phyloP scores from a whole-genome alignment of 2,113 vertebrate species.

The Acanthisitta chloris region DNA sequence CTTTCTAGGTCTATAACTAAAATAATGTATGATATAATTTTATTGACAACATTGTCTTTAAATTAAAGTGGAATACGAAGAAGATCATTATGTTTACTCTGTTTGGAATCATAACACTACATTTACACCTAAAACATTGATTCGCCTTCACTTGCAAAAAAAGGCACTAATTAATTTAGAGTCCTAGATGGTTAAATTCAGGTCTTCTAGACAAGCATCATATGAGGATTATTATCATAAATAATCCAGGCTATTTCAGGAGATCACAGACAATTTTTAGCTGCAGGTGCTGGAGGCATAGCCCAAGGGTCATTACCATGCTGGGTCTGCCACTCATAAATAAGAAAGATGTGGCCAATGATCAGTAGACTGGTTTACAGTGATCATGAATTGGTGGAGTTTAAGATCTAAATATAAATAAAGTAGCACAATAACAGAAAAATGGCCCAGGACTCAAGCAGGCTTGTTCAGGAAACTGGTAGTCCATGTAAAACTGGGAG shows the following conservation, averaged over 20 bases:
- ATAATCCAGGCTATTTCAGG: not conserved
- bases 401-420: not conserved
- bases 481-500: not conserved
- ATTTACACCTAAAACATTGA: not conserved
- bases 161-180: not conserved
- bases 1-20: not conserved
- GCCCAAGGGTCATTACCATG: rapidly evolving
- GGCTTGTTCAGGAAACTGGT: not conserved
- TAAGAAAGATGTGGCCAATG: not conserved
- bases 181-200: not conserved
- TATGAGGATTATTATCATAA: not conserved
- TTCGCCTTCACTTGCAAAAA: not conserved
- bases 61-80: not conserved
- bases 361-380: not conserved
- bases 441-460: not conserved
- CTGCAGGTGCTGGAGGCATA: not conserved
- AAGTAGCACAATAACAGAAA: not conserved
- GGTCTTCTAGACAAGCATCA: not conserved
- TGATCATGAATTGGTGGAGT: not conserved
- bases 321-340: not conserved
- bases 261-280: not conserved
- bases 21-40: not conserved
- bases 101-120: not conserved
- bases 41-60: not conserved
- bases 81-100: not conserved